phyloP scores from a whole-genome alignment of 2,888 invertebrate species.

The Idaea aversata region DNA sequence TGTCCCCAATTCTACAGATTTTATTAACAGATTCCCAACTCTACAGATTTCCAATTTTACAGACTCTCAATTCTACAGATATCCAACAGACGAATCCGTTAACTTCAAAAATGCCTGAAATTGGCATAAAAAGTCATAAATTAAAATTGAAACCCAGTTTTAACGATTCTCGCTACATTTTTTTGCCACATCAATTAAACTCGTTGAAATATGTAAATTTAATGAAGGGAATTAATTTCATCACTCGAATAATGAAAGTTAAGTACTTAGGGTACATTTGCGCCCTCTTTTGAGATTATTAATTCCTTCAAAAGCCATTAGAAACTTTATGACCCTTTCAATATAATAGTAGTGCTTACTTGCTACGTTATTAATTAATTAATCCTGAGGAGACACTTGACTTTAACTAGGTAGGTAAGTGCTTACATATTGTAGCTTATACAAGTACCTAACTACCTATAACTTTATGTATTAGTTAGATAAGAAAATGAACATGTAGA shows the following conservation, averaged over 20 bases:
- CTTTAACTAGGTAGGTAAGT: no score
- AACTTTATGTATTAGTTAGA: no score
- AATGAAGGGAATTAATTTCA: conserved; percentile 40
- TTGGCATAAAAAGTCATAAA: neutral
- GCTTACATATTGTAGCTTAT: no score
- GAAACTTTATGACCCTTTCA: conserved; percentile 49
- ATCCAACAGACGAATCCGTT: neutral
- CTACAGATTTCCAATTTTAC: no score
- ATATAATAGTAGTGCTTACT: conserved; percentile 33
- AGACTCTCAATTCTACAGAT: no score
- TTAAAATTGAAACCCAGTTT: conserved; percentile 3
- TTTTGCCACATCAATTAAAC: conserved; percentile 9
- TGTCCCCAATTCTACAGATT: no score
- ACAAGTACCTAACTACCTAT: no score
- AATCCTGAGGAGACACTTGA: conserved; percentile 30
- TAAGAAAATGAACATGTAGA: no score
- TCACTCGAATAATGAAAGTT: conserved; percentile 44
- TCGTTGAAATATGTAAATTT: conserved; percentile 34
- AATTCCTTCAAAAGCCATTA: conserved; percentile 50
- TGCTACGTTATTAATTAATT: conserved; percentile 39
- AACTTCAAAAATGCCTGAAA: neutral
- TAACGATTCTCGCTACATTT: conserved; percentile 14
- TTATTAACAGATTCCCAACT: no score
- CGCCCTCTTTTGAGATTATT: conserved; percentile 47
- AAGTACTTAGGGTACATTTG: conserved; percentile 36